Base-by-base conservation (phyloP, 2,888 invertebrate species). In the Colostygia pectinataria region DNA sequence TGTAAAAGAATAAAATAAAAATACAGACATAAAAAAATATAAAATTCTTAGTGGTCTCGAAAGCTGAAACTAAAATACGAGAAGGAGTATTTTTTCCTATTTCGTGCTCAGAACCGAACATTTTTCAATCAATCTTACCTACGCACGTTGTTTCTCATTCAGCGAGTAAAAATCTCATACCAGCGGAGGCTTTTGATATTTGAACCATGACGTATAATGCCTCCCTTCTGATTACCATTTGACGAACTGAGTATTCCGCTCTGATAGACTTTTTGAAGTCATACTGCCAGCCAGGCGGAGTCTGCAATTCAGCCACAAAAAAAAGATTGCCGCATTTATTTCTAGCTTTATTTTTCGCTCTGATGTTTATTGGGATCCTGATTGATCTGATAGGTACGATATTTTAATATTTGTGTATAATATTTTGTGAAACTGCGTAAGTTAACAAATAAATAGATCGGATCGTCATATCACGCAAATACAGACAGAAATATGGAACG, bases 201-300 rank as follows among this genome's bases (percentile, higher is more conserved):
- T 84, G 83, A 88, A 84, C 82, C 88, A 84, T 87, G 71, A 78
- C 74, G 84, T 81, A 83, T 83, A 81, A 81, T 80, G 71, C 74
- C 79, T 77, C 77, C 74, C 77, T 77, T 55, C 77, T 87, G 87
- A 89, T 89, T 88, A 88, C 87, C 87, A 83, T 85, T 86, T 83
- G 80, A 77, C 77, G 84, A 83, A 83, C 81, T 79, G 79, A 77
- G 83, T 83, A 80, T 85, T 83, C 73, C 85, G 84, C 85, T 83
- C 80, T 71, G 82, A 63, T 79, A 78, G 72, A 81, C 77, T 77
- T 85, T 85, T 85, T 82, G 83, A 87, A 79, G 80, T 74, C 65
- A 71, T 63, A 10, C 48, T 31, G 36, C 23, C 34, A 39, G 46
- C 65, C 14, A 36, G 36, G 14, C 25, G 37, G 67, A 71, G 72